Conservation (phyloP, 2,797 vertebrate genomes). For the Limnodromus scolopaceus region DNA sequence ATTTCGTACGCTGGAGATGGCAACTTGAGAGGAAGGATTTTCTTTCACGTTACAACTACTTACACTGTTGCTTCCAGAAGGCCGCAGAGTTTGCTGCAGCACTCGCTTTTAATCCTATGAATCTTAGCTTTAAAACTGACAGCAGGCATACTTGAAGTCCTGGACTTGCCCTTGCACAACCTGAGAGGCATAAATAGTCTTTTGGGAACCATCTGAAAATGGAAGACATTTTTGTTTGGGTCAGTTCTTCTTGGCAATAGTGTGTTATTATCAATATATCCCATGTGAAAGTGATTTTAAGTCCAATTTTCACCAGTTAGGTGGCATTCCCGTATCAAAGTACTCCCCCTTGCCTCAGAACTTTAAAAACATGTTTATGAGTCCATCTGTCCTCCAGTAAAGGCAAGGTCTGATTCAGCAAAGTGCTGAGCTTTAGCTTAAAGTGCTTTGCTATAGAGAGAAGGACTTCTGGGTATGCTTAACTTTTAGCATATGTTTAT, state of each 20-base stretch:
- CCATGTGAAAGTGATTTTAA: neutral
- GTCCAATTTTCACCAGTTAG: neutral
- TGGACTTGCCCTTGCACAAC: neutral
- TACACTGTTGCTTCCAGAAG: neutral
- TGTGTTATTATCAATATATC: neutral
- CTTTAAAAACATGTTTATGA: conserved; percentile 30
- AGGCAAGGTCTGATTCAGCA: conserved; percentile 18
- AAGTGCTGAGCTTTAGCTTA: neutral
- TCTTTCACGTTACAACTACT: neutral
- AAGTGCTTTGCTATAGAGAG: neutral
- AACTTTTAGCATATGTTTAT: conserved; percentile 2
- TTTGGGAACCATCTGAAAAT: neutral
- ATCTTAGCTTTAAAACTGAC: neutral
- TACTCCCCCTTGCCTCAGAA: neutral
- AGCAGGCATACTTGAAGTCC: neutral
- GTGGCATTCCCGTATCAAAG: neutral
- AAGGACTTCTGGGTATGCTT: conserved; percentile 6
- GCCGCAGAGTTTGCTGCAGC: neutral
- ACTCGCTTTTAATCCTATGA: neutral
- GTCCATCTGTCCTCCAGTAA: conserved; percentile 21
- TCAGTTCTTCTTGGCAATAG: neutral
- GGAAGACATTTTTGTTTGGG: neutral
- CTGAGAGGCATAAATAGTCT: neutral
- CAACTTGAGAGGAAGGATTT: neutral
- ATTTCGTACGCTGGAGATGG: neutral